Evolutionary conservation across 2,113 vertebrate species (phyloP).

Genomic region (Nyctereutes procyonoides): DNA sequence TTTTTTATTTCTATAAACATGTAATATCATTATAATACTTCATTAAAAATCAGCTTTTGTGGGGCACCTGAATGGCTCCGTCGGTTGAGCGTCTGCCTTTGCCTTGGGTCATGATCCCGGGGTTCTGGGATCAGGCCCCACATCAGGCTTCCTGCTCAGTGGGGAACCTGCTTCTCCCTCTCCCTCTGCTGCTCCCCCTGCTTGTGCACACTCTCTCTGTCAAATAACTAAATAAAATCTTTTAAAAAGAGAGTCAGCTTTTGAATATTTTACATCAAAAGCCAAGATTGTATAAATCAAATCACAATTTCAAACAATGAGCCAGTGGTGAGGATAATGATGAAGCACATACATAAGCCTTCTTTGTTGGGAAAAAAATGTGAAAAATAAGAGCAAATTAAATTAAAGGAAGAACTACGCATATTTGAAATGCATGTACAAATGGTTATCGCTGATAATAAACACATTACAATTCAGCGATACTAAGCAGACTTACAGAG

Average conservation of each 20-base stretch:
- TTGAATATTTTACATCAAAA: constrained; percentile 48
- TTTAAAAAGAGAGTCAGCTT: not conserved
- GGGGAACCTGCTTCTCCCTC: no score
- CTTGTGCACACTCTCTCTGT: no score
- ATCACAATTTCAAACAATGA: not conserved
- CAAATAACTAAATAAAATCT: no score
- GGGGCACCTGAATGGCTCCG: no score
- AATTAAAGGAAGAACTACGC: not conserved
- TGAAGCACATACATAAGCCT: not conserved
- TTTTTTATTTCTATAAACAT: constrained; percentile 13
- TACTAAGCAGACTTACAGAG: not conserved
- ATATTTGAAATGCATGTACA: not conserved
- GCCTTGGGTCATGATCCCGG: no score
- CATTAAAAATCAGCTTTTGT: not conserved
- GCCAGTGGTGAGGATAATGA: not conserved
- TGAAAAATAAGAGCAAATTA: constrained; percentile 43
- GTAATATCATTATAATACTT: not conserved
- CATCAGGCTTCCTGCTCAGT: no score
- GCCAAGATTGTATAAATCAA: not conserved
- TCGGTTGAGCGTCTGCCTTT: no score
- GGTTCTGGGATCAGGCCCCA: no score
- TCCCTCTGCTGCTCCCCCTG: no score
- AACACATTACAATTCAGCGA: not conserved
- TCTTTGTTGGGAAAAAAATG: not conserved
- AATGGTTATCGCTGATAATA: constrained; percentile 26